phyloP scores from a whole-genome alignment of 92 coral and sea anemone genomes.

The Umimayanthus kanabou region DNA sequence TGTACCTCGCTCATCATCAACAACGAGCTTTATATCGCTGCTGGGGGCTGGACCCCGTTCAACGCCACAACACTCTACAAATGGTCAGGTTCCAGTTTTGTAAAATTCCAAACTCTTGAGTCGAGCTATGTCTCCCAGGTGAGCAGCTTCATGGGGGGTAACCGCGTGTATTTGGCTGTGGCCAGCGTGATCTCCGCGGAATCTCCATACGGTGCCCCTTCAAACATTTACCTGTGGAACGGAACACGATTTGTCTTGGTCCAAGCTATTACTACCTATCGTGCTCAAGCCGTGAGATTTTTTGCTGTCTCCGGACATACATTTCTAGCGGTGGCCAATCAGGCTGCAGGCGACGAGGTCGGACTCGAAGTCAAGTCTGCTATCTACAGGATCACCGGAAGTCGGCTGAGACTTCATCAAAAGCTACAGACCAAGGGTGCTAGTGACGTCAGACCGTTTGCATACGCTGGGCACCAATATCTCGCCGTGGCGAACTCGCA shows the following conservation, averaged over 20 bases:
- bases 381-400: conserved; percentile 4
- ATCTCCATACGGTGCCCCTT: neutral
- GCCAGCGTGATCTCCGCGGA: conserved; percentile 20
- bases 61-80: conserved; percentile 32
- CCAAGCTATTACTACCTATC: conserved; percentile 1
- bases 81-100: conserved; percentile 31
- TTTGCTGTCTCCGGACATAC: conserved; percentile 12
- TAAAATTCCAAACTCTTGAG: conserved; percentile 19
- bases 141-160: conserved; percentile 4
- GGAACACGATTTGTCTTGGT: conserved; percentile 6
- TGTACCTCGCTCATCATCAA: conserved; percentile 25
- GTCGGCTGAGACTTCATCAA: conserved; percentile 2
- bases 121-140: conserved; percentile 32
- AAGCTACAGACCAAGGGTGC: conserved; percentile 30
- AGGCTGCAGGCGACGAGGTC: neutral
- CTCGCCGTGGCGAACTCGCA: conserved; percentile 32
- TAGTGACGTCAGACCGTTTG: conserved; percentile 31
- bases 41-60: conserved; percentile 12
- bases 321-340: conserved; percentile 35
- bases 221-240: conserved; percentile 32
- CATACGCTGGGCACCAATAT: neutral
- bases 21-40: conserved; percentile 8
- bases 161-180: neutral
- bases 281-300: conserved; percentile 23
- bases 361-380: conserved; percentile 4